These are phyloP conservation scores for Ophthalmolycus amberensis DNA, from an alignment of 2,113 vertebrate species.

Conservation along the genomic window DNA sequence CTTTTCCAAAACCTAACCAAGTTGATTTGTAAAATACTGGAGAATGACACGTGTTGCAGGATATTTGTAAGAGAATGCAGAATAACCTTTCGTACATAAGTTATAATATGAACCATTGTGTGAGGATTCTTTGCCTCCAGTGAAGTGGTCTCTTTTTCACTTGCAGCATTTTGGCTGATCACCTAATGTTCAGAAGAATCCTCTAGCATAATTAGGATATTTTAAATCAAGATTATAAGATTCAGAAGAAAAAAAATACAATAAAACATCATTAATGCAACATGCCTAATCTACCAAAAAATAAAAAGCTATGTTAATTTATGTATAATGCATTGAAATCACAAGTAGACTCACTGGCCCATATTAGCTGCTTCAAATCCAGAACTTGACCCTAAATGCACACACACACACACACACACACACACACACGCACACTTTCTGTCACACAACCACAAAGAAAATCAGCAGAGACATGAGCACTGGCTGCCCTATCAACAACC, in stretches of 20 bases:
- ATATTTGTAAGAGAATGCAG: no score
- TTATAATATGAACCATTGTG: no score
- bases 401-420: constrained; percentile 1
- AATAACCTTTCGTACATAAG: no score
- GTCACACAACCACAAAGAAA: constrained; percentile 4
- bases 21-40: no score
- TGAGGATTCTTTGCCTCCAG: no score
- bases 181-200: no score
- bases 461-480: constrained; percentile 26
- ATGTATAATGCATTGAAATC: no score
- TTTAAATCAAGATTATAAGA: neutral
- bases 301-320: neutral
- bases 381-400: neutral
- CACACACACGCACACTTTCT: constrained; percentile 3
- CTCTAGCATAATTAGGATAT: neutral
- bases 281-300: neutral
- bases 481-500: constrained; percentile 29
- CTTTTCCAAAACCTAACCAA: no score
- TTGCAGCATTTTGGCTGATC: no score
- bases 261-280: neutral
- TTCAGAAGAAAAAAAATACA: neutral
- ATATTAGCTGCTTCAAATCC: neutral
- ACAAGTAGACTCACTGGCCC: neutral
- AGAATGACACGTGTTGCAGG: no score
- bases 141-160: no score